Percentiles rank a stretch among this genome's conserved stretches.
These are phyloP conservation scores for Protonemura montana DNA, from an alignment of 2,888 invertebrate species.

Conservation along the genomic window DNA sequence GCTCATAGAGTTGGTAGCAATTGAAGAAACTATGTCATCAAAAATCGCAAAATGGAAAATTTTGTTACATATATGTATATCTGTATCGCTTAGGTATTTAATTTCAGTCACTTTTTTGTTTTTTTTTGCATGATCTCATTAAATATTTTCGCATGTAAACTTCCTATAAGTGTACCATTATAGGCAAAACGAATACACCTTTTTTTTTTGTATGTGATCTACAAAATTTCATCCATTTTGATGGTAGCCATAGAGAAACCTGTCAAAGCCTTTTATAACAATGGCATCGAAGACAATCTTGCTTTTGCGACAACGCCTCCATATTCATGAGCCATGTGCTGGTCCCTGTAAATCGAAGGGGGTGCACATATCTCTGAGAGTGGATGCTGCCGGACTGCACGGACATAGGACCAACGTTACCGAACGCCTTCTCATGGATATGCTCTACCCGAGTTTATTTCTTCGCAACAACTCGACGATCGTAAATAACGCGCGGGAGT, in stretches of 20 bases:
- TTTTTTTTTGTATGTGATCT: background rate
- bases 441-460: background rate
- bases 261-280: background rate
- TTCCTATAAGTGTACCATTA: background rate
- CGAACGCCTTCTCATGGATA: background rate
- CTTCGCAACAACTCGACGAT: background rate
- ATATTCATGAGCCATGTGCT: background rate
- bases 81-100: too few species aligned
- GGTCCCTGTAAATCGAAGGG: background rate
- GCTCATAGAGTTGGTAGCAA: background rate
- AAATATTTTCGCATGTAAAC: too few species aligned
- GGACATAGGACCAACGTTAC: background rate
- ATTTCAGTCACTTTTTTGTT: too few species aligned
- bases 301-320: background rate
- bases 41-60: too few species aligned
- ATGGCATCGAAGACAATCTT: background rate
- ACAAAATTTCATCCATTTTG: background rate
- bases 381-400: background rate
- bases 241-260: background rate
- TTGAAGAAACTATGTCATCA: background rate
- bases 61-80: too few species aligned
- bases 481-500: background rate
- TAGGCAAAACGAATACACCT: background rate
- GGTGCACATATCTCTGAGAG: background rate
- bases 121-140: too few species aligned